A percentile compares a stretch with the other conserved stretches of the same genome.
Evolutionary conservation across 2,888 invertebrate species (phyloP).

Genomic region (Formica aserva): DNA sequence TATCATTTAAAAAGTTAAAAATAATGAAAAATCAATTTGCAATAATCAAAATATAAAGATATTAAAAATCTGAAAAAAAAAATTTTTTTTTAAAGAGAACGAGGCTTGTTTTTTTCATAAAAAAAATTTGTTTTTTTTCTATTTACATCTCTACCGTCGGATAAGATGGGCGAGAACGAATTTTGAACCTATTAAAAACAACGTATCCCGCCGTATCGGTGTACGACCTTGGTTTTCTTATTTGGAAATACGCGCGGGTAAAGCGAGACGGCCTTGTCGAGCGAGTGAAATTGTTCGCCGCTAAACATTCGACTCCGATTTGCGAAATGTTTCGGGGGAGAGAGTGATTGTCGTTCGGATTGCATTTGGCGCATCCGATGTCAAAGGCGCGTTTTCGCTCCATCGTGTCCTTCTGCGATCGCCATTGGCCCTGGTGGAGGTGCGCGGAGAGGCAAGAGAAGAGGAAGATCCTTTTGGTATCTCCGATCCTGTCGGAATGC

Average conservation of each 20-base stretch:
- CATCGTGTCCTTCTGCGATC: slow-evolving; percentile 44
- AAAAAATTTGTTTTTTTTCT: too few species aligned
- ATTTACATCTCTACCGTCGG: too few species aligned
- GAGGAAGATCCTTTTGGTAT: slow-evolving; percentile 43
- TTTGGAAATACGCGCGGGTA: slow-evolving; percentile 18
- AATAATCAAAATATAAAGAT: too few species aligned
- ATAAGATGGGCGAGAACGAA: not conserved
- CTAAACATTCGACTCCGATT: slow-evolving; percentile 44
- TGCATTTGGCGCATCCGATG: slow-evolving; percentile 41
- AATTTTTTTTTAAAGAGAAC: too few species aligned
- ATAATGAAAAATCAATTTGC: too few species aligned
- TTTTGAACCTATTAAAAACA: slow-evolving; percentile 37
- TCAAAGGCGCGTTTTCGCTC: slow-evolving; percentile 49
- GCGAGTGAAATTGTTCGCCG: slow-evolving; percentile 6
- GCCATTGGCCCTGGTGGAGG: slow-evolving; percentile 38
- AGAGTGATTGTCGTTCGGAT: slow-evolving; percentile 38
- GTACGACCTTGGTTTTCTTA: slow-evolving; percentile 28
- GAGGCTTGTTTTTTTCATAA: too few species aligned
- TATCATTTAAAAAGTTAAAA: too few species aligned
- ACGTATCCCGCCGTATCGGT: not conserved
- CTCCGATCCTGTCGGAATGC: slow-evolving; percentile 43
- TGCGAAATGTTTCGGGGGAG: slow-evolving; percentile 48
- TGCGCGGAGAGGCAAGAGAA: not conserved
- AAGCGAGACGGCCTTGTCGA: slow-evolving; percentile 19
- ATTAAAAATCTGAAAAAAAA: too few species aligned